A percentile compares a stretch with the other conserved stretches of the same genome.
These are phyloP conservation scores for Eulemur mongoz DNA, from an alignment of 2,797 vertebrate species.

Conservation along the genomic window DNA sequence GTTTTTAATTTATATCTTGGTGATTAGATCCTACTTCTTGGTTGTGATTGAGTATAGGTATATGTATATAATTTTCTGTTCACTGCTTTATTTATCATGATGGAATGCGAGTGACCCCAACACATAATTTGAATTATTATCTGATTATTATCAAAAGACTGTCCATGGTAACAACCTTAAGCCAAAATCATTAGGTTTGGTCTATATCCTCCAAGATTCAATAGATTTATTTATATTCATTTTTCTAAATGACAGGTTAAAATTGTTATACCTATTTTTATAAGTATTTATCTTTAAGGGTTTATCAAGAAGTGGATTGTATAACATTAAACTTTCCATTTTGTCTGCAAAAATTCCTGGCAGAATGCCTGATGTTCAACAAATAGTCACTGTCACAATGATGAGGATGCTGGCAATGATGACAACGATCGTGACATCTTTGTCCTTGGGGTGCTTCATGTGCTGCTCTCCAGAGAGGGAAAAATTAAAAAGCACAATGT, in stretches of 20 bases:
- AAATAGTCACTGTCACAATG: neutral
- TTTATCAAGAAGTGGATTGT: neutral
- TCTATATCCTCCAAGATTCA: neutral
- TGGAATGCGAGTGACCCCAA: neutral
- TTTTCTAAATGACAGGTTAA: neutral
- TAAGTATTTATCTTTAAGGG: neutral
- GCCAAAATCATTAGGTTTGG: neutral
- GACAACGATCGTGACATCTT: neutral
- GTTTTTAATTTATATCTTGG: neutral
- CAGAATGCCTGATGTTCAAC: neutral
- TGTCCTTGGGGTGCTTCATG: neutral
- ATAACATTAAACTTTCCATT: constrained; percentile 1
- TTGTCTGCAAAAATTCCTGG: neutral
- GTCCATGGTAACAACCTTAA: neutral
- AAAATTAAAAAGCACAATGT: neutral
- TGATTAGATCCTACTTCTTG: neutral
- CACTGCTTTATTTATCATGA: neutral
- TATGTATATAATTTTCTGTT: neutral
- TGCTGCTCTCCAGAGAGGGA: neutral
- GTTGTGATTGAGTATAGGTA: neutral
- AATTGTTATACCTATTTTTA: neutral
- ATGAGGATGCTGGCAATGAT: neutral
- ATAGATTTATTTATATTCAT: neutral
- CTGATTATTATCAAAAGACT: neutral
- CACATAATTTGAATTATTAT: neutral